These are phyloP conservation scores for Cyphomyrus discorhynchus DNA, from an alignment of 2,113 vertebrate species.

Conservation along the genomic window DNA sequence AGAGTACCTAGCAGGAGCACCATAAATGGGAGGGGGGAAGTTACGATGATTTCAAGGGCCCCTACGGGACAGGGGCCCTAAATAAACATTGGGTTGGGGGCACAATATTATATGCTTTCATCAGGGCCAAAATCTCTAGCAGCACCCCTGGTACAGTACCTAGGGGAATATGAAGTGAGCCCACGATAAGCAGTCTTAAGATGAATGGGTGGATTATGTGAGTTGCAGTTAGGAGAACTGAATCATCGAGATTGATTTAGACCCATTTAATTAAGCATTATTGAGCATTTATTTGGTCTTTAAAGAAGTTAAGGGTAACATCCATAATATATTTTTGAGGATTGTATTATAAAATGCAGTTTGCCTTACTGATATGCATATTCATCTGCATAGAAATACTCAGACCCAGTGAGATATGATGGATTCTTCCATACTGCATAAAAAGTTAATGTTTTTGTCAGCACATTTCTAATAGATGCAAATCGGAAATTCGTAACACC, in stretches of 20 bases:
- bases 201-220: background rate
- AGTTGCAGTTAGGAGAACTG: background rate
- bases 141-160: background rate
- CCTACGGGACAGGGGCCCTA: background rate
- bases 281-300: background rate
- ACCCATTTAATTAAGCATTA: background rate
- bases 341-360: background rate
- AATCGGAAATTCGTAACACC: background rate
- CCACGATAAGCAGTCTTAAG: background rate
- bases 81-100: background rate
- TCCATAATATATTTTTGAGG: background rate
- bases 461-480: constrained; percentile 5
- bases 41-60: background rate
- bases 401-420: background rate
- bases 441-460: background rate
- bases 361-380: background rate
- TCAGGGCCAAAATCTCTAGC: background rate
- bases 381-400: background rate
- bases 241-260: background rate
- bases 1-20: background rate
- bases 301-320: background rate
- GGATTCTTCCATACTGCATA: background rate
- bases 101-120: background rate
- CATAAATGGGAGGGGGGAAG: background rate
- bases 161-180: background rate